phyloP scores from a whole-genome alignment of 23 tunicate genomes.

The Halocynthia roretzi region DNA sequence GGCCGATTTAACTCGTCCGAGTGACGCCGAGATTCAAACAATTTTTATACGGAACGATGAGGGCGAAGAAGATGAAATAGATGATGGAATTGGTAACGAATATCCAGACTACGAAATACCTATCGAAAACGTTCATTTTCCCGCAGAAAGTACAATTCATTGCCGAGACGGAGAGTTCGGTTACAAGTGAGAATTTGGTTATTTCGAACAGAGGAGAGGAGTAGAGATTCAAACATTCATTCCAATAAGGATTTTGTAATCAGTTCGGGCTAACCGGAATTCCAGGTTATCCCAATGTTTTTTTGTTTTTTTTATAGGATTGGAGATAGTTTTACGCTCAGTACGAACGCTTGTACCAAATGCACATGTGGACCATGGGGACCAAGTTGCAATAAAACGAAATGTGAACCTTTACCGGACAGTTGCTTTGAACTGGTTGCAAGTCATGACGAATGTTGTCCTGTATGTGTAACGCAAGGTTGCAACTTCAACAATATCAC shows the following conservation, averaged over 20 bases:
- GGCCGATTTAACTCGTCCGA: too few species aligned
- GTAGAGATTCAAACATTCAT: background rate
- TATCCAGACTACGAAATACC: background rate
- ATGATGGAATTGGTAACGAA: background rate
- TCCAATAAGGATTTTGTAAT: too few species aligned
- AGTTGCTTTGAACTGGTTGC: constrained; percentile 37
- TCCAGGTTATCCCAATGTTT: too few species aligned
- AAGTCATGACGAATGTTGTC: constrained; percentile 39
- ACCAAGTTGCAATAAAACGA: constrained; percentile 13
- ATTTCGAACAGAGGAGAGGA: too few species aligned
- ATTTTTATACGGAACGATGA: background rate
- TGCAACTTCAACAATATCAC: constrained; percentile 26
- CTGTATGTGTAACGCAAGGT: constrained; percentile 34
- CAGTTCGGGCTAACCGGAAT: too few species aligned
- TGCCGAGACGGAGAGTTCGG: constrained; percentile 15
- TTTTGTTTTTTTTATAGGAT: background rate
- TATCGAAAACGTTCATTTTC: too few species aligned
- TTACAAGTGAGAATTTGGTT: background rate
- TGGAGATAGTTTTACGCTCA: constrained; percentile 24
- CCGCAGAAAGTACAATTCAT: constrained; percentile 5
- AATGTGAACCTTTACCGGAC: constrained; percentile 33
- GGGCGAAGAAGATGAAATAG: background rate
- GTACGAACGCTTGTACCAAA: constrained; percentile 26
- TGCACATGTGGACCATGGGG: constrained; percentile 26
- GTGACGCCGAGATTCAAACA: too few species aligned